These are phyloP conservation scores for Tipula confusa DNA, from an alignment of 2,888 invertebrate genomes.

Conservation along the genomic window DNA sequence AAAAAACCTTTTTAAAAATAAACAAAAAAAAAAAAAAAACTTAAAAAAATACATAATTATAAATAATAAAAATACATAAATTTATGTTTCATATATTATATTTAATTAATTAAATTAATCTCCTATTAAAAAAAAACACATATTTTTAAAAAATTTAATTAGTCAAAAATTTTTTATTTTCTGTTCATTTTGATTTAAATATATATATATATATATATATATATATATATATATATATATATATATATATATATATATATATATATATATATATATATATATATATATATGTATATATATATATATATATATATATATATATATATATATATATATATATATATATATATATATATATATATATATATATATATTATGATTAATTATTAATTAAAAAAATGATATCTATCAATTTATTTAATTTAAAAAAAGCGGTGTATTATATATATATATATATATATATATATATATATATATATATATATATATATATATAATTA, in stretches of 20 bases:
- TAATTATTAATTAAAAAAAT: background rate
- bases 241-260: background rate
- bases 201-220: background rate
- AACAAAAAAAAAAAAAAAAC: constrained; percentile 25
- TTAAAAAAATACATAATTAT: no score
- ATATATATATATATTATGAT: background rate
- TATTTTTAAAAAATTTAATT: constrained; percentile 32
- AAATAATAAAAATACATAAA: no score
- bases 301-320: background rate
- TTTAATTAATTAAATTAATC: constrained; percentile 25
- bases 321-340: background rate
- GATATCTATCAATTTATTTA: constrained; percentile 14
- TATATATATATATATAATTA: no score
- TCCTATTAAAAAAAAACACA: constrained; percentile 30
- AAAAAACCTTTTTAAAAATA: constrained; percentile 34
- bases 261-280: background rate
- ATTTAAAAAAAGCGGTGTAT: background rate
- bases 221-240: background rate
- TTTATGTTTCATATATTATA: constrained; percentile 16
- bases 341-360: background rate
- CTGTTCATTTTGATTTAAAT: background rate
- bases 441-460: constrained; percentile 6
- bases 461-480: no score
- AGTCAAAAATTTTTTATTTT: constrained; percentile 21
- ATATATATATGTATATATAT: background rate